Evolutionary conservation across 2,113 vertebrate genomes (phyloP).

Genomic region (Philantomba maxwellii): DNA sequence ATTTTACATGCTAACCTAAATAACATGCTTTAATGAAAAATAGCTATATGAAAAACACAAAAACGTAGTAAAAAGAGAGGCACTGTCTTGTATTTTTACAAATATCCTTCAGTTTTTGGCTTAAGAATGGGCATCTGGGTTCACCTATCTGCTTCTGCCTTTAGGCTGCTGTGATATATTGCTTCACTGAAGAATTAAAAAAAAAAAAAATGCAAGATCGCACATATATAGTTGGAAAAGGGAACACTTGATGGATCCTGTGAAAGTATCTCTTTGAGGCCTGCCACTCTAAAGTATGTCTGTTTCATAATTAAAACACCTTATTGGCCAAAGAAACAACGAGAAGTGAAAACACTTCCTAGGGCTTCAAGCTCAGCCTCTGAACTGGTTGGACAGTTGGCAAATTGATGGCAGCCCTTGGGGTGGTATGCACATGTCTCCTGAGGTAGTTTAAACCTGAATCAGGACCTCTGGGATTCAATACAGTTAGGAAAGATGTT

Average conservation of each 20-base stretch:
- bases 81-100: not conserved
- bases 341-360: not conserved
- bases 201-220: not conserved
- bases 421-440: not conserved
- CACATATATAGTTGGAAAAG: not conserved
- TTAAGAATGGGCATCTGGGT: not conserved
- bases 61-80: not conserved
- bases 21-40: not conserved
- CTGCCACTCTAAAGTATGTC: not conserved
- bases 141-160: not conserved
- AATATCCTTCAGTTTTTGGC: conserved; percentile 13
- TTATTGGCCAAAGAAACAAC: not conserved
- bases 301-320: not conserved
- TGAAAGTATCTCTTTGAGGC: not conserved
- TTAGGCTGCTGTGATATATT: not conserved
- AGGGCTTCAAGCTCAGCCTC: not conserved
- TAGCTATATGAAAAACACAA: not conserved
- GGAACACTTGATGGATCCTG: not conserved
- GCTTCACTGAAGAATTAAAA: not conserved
- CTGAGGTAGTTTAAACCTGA: not conserved
- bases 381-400: not conserved
- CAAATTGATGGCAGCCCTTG: not conserved
- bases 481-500: not conserved
- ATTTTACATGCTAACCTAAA: not conserved
- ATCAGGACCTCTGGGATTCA: not conserved